Evolutionary conservation across 2,888 invertebrate genomes (phyloP).

Genomic region (Mallateleia sp.): DNA sequence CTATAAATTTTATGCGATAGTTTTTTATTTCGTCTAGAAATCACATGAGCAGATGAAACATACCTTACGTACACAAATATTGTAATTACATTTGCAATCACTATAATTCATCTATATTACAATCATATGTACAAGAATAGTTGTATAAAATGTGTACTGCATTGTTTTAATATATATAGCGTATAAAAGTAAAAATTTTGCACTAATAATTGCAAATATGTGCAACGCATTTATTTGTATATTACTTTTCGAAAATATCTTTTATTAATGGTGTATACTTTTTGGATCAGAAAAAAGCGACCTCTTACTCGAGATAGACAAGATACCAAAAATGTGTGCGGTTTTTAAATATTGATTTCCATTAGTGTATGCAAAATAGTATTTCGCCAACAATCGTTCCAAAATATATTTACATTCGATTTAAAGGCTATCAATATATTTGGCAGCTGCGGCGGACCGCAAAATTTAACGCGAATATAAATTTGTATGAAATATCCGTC

Average conservation of each 20-base stretch:
- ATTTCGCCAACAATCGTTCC: slow-evolving; percentile 29
- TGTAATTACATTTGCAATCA: slow-evolving; percentile 75
- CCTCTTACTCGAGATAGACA: slow-evolving; percentile 18
- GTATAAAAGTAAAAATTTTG: slow-evolving; percentile 79
- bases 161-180: slow-evolving; percentile 21
- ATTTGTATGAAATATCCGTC: slow-evolving; percentile 35
- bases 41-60: slow-evolving; percentile 86
- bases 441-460: slow-evolving; percentile 34
- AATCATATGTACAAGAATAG: slow-evolving; percentile 81
- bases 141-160: slow-evolving; percentile 47
- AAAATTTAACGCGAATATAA: slow-evolving; percentile 13
- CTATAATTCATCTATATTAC: slow-evolving; percentile 79
- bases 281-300: slow-evolving; percentile 33
- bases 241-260: background rate
- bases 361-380: slow-evolving; percentile 37
- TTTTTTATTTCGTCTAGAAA: slow-evolving; percentile 85
- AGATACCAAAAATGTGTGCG: slow-evolving; percentile 18
- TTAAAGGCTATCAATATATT: slow-evolving; percentile 40
- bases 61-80: slow-evolving; percentile 74
- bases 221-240: background rate
- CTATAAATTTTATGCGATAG: too few species aligned
- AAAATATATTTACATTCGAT: slow-evolving; percentile 47
- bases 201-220: slow-evolving; percentile 60
- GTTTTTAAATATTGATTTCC: slow-evolving; percentile 20
- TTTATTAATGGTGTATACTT: background rate